These are phyloP conservation scores for Sminthurides aquaticus DNA, from an alignment of 2,888 invertebrate genomes.

Conservation along the genomic window DNA sequence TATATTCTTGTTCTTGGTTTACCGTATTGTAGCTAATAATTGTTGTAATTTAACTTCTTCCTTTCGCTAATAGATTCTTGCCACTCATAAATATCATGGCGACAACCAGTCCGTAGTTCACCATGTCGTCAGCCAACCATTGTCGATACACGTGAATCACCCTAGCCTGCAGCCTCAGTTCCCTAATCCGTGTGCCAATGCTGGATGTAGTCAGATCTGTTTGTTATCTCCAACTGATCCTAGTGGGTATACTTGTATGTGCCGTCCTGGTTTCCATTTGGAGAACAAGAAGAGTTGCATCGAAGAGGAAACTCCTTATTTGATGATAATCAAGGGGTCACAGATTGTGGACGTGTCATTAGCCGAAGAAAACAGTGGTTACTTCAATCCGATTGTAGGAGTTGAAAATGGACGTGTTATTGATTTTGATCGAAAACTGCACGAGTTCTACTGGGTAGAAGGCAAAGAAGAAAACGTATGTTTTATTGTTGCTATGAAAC, in stretches of 20 bases:
- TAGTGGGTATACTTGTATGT: slow-evolving; percentile 74
- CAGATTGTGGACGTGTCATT: slow-evolving; percentile 72
- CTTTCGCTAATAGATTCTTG: slow-evolving; percentile 49
- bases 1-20: neutral
- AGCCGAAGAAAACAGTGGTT: slow-evolving; percentile 67
- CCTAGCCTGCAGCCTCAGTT: slow-evolving; percentile 79
- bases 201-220: slow-evolving; percentile 82
- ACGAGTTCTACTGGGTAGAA: slow-evolving; percentile 81
- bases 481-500: slow-evolving; percentile 10
- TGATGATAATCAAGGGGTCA: slow-evolving; percentile 81
- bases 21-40: no score
- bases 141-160: slow-evolving; percentile 92
- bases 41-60: no score
- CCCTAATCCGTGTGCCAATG: slow-evolving; percentile 66
- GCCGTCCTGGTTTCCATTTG: slow-evolving; percentile 74
- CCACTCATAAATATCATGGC: slow-evolving; percentile 86
- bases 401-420: slow-evolving; percentile 79
- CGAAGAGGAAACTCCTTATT: slow-evolving; percentile 78
- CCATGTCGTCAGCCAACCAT: slow-evolving; percentile 86
- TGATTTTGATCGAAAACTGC: slow-evolving; percentile 82
- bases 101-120: slow-evolving; percentile 87
- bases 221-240: slow-evolving; percentile 66
- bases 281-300: slow-evolving; percentile 61
- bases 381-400: slow-evolving; percentile 78
- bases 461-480: slow-evolving; percentile 56